phyloP scores from a whole-genome alignment of 2,888 invertebrate species.

The Diploptera punctata region DNA sequence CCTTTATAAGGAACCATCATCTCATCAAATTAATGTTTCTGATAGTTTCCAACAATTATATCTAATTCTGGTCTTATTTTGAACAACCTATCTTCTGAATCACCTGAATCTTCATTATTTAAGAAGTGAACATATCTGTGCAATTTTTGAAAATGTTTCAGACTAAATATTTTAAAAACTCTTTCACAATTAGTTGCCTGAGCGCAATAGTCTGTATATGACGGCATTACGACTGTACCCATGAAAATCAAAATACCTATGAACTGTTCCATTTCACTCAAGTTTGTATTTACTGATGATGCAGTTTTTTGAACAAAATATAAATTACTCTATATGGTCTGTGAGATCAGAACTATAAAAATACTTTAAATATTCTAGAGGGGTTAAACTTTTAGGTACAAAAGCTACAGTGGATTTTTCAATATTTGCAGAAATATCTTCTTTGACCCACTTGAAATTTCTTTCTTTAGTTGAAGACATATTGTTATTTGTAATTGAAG shows the following conservation, averaged over 20 bases:
- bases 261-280: slow-evolving; percentile 8
- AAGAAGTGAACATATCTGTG: neutral
- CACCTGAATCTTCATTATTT: neutral
- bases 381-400: neutral
- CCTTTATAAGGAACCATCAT: neutral
- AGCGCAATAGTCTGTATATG: neutral
- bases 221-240: neutral
- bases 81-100: neutral
- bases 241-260: neutral
- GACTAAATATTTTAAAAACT: neutral
- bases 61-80: neutral
- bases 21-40: neutral
- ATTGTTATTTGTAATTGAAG: no score
- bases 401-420: neutral
- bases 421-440: no score
- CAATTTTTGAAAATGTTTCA: neutral
- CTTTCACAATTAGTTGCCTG: neutral
- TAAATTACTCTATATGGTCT: neutral
- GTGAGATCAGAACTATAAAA: neutral
- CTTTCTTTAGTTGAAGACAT: no score
- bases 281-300: neutral
- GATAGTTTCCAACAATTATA: neutral
- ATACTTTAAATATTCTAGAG: slow-evolving; percentile 3
- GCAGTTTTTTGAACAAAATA: slow-evolving; percentile 2
- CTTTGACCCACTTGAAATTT: no score